Percentiles rank a stretch among this genome's conserved stretches.
These are phyloP conservation scores for Argyra leucocephala DNA, from an alignment of 2,888 invertebrate genomes.

Conservation along the genomic window DNA sequence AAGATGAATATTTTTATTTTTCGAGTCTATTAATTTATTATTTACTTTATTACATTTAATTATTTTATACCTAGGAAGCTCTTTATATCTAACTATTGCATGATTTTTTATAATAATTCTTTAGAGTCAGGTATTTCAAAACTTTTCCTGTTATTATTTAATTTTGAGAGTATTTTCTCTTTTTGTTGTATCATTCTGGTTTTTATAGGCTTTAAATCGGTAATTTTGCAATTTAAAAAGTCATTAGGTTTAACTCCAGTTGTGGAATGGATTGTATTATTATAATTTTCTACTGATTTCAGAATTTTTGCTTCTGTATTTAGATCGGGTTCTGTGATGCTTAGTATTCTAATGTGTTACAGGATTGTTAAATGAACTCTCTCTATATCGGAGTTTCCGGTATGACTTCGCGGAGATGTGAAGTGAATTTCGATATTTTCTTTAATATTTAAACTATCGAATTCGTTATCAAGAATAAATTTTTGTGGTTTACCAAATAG, in stretches of 20 bases:
- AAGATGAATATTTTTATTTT: too few relatives aligned
- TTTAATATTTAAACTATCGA: neutral
- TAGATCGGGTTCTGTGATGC: neutral
- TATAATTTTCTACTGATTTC: neutral
- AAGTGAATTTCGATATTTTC: neutral
- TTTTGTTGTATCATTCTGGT: too few relatives aligned
- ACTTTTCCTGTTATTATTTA: too few relatives aligned
- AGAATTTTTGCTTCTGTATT: neutral
- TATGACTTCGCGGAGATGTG: neutral
- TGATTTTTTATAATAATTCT: too few relatives aligned
- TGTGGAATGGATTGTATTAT: neutral
- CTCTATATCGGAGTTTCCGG: neutral
- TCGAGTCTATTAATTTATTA: too few relatives aligned
- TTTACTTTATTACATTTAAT: too few relatives aligned
- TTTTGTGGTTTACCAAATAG: neutral
- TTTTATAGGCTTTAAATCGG: neutral
- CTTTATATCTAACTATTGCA: too few relatives aligned
- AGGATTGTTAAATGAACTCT: neutral
- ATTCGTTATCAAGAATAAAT: neutral
- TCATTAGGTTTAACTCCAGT: neutral
- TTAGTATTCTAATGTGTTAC: neutral
- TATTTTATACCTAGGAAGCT: too few relatives aligned
- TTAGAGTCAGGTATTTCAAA: too few relatives aligned
- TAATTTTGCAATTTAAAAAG: neutral
- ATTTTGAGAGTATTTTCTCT: too few relatives aligned